A percentile compares a stretch with the other conserved stretches of the same genome.
phyloP scores from a whole-genome alignment of 1,140 invertebrate species.

The Acromyrmex charruanus region DNA sequence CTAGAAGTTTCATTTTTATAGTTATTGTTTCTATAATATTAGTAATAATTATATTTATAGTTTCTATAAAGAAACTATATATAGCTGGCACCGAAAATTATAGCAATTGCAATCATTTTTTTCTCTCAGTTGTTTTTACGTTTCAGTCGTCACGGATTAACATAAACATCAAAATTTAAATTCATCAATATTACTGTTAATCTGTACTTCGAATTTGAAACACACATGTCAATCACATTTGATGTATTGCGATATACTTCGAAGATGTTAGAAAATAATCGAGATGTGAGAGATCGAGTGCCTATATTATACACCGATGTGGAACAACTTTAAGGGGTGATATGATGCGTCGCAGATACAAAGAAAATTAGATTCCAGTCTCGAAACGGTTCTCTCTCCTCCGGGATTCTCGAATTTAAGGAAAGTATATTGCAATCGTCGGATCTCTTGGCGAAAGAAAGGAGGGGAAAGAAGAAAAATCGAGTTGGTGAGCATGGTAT shows the following conservation, averaged over 20 bases:
- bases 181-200: not conserved
- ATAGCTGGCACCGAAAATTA: too few species aligned
- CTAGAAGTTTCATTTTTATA: too few species aligned
- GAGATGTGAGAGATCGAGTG: not conserved
- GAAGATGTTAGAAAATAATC: not conserved
- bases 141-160: not conserved
- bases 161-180: not conserved
- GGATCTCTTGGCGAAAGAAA: conserved; percentile 39
- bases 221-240: not conserved
- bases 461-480: conserved; percentile 38
- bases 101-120: too few species aligned
- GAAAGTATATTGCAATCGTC: conserved; percentile 64
- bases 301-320: conserved; percentile 16
- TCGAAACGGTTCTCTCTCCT: conserved; percentile 46
- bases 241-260: not conserved
- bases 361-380: conserved; percentile 57
- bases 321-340: conserved; percentile 16
- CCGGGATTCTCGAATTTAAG: conserved; percentile 49
- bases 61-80: too few species aligned
- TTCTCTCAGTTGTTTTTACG: not conserved
- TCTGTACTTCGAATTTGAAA: not conserved
- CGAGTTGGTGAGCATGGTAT: conserved; percentile 54
- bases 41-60: not conserved
- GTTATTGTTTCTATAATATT: too few species aligned
- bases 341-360: conserved; percentile 56